These are phyloP conservation scores for Apodemus speciosus DNA, from an alignment of 2,113 vertebrate species.

Conservation along the genomic window DNA sequence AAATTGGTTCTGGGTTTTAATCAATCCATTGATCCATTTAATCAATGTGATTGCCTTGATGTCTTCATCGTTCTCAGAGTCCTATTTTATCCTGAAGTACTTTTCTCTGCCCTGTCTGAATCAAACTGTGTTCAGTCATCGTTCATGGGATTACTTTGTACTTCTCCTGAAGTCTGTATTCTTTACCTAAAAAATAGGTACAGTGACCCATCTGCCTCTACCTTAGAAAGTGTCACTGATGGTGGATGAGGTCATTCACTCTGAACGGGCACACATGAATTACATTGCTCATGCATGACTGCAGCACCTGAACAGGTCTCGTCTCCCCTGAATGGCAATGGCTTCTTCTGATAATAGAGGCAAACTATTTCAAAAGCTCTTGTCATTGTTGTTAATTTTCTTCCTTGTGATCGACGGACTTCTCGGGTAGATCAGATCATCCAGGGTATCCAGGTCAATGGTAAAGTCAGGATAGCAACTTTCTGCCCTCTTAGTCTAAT, in stretches of 20 bases:
- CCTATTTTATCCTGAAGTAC: not conserved
- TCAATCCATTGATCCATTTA: not conserved
- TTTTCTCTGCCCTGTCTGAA: not conserved
- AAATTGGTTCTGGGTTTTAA: not conserved
- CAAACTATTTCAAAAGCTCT: conserved; percentile 34
- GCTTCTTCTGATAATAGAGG: not conserved
- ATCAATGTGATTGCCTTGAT: not conserved
- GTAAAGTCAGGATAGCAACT: conserved; percentile 1
- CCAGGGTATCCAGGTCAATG: not conserved
- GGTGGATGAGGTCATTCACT: not conserved
- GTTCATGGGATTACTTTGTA: not conserved
- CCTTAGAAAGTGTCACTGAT: not conserved
- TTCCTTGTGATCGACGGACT: not conserved
- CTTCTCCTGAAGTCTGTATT: conserved; percentile 24
- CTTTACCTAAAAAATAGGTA: not conserved
- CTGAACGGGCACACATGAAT: not conserved
- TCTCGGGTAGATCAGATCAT: not conserved
- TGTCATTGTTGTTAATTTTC: not conserved
- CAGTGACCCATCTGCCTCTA: not conserved
- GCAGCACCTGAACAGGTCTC: not conserved
- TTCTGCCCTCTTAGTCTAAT: not conserved
- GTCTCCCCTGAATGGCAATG: not conserved
- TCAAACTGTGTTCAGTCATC: conserved; percentile 24
- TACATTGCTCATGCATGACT: not conserved
- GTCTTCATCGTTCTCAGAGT: not conserved